phyloP scores from a whole-genome alignment of 2,888 invertebrate genomes.

The Meta bourneti region DNA sequence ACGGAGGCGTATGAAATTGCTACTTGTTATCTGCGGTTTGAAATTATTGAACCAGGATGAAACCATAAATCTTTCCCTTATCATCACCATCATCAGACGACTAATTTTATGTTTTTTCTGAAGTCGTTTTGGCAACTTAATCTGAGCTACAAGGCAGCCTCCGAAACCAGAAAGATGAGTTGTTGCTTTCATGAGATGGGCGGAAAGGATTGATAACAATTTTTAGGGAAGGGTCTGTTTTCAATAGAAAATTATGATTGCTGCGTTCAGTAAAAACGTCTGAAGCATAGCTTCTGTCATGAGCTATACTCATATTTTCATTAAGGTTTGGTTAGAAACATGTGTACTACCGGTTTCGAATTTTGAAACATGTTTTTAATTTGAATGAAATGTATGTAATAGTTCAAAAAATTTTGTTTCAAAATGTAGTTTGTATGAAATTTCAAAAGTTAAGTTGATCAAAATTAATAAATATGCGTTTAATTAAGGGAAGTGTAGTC shows the following conservation, averaged over 20 bases:
- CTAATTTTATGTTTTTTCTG: constrained; percentile 32
- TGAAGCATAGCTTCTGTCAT: too few relatives aligned
- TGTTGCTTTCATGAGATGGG: constrained; percentile 25
- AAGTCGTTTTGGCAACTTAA: background rate
- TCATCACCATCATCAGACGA: constrained; percentile 10
- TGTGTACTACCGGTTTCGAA: too few relatives aligned
- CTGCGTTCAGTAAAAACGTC: background rate
- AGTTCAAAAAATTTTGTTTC: too few relatives aligned
- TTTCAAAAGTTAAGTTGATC: too few relatives aligned
- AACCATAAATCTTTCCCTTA: constrained; percentile 33
- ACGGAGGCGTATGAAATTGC: background rate
- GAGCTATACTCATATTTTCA: too few relatives aligned
- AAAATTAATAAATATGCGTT: too few relatives aligned
- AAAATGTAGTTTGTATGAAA: too few relatives aligned
- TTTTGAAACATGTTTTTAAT: too few relatives aligned
- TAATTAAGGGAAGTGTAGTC: too few relatives aligned
- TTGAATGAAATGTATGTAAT: too few relatives aligned
- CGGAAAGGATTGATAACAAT: constrained; percentile 22
- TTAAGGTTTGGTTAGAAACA: too few relatives aligned
- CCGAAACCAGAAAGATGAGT: constrained; percentile 13
- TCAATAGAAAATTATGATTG: background rate
- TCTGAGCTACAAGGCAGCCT: background rate
- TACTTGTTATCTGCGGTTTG: background rate
- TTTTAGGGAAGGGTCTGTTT: constrained; percentile 15
- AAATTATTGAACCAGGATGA: background rate